These are phyloP conservation scores for Clytia hemisphaerica DNA, from an alignment of 30 jellyfish, hydroid and myxozoan species.

Conservation along the genomic window DNA sequence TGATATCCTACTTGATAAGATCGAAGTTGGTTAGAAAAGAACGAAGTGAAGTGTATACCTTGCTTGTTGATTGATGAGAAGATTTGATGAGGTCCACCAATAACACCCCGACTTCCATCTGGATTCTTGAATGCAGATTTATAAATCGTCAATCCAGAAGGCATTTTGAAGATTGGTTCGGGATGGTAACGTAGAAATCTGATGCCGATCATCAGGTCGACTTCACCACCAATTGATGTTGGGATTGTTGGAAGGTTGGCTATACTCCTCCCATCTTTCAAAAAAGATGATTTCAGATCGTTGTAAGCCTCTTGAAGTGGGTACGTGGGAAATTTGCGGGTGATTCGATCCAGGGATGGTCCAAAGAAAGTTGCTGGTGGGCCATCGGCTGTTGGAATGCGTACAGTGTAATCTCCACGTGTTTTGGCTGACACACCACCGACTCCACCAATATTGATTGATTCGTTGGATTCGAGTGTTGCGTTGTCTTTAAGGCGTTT, in stretches of 20 bases:
- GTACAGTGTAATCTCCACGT: background rate
- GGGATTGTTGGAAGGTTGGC: background rate
- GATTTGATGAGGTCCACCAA: background rate
- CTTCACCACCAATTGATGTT: background rate
- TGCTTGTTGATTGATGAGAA: background rate
- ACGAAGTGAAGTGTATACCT: background rate
- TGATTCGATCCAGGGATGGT: background rate
- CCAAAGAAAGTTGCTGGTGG: background rate
- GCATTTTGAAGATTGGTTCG: background rate
- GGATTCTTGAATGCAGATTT: background rate
- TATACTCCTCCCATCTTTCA: background rate
- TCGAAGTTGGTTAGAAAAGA: background rate
- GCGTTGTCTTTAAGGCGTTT: too few relatives aligned
- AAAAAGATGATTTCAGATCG: background rate
- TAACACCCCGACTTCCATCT: slow-evolving; percentile 6
- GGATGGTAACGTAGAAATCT: background rate
- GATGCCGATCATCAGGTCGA: background rate
- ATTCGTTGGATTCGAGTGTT: too few relatives aligned
- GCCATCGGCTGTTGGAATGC: background rate
- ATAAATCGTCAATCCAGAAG: background rate
- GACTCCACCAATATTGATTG: too few relatives aligned
- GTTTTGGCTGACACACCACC: too few relatives aligned
- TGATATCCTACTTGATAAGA: background rate
- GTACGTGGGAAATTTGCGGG: background rate
- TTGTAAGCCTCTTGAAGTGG: background rate